These are phyloP conservation scores for Merodon equestris DNA, from an alignment of 2,888 invertebrate genomes.

Conservation along the genomic window DNA sequence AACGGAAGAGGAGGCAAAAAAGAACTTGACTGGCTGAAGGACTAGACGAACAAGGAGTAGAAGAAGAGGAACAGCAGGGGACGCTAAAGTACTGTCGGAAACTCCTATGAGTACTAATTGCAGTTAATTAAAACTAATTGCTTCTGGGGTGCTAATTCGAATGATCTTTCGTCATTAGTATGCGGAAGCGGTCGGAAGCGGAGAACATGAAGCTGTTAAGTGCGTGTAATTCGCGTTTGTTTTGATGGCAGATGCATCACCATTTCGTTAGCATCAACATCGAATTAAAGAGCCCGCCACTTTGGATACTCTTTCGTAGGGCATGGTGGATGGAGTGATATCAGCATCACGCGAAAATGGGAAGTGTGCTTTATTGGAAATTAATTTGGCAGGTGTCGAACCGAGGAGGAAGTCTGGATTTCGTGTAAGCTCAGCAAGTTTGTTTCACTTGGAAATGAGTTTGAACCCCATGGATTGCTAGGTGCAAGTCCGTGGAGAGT, in stretches of 20 bases:
- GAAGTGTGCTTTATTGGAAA: background rate
- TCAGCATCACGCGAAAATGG: too few species aligned
- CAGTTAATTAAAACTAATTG: constrained; percentile 68
- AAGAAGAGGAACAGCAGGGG: background rate
- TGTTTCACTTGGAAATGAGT: too few species aligned
- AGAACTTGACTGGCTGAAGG: background rate
- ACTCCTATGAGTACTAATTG: constrained; percentile 58
- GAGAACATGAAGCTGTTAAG: constrained; percentile 35
- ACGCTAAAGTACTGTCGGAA: constrained; percentile 4
- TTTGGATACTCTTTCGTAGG: too few species aligned
- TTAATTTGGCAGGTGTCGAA: background rate
- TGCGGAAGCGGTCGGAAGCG: constrained; percentile 17
- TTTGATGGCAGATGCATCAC: constrained; percentile 30
- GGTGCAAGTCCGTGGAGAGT: too few species aligned
- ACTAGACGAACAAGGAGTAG: background rate
- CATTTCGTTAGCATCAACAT: constrained; percentile 18
- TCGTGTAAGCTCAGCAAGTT: background rate
- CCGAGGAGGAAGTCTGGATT: background rate
- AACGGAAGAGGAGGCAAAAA: constrained; percentile 27
- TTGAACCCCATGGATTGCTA: too few species aligned
- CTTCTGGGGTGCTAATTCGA: constrained; percentile 57
- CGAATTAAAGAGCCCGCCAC: constrained; percentile 19
- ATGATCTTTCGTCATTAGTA: constrained; percentile 51
- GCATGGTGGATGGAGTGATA: too few species aligned
- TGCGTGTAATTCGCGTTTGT: constrained; percentile 9